Evolutionary conservation across 2,113 vertebrate species (phyloP).

Genomic region (Cairina moschata): DNA sequence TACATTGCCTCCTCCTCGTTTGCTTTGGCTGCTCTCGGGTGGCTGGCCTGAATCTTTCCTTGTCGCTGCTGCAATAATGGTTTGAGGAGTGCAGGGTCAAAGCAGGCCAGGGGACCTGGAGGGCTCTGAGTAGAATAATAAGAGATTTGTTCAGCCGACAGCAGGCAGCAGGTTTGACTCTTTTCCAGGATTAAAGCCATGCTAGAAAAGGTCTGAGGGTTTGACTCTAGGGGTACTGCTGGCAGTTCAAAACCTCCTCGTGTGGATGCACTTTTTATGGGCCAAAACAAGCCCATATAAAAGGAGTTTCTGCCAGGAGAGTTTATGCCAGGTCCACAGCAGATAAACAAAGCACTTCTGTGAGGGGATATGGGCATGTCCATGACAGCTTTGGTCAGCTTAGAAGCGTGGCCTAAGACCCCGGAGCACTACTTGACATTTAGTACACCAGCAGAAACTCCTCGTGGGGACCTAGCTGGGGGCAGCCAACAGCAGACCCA

Average conservation of each 20-base stretch:
- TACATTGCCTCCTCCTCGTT: not conserved
- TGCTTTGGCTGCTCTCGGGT: not conserved
- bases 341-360: not conserved
- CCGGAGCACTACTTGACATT: not conserved
- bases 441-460: not conserved
- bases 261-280: not conserved
- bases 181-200: not conserved
- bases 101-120: slow-evolving; percentile 38
- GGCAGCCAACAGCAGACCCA: not conserved
- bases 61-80: not conserved
- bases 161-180: slow-evolving; percentile 20
- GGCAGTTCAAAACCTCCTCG: not conserved
- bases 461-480: not conserved
- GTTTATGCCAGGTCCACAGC: not conserved
- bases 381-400: not conserved
- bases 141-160: slow-evolving; percentile 4
- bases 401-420: not conserved
- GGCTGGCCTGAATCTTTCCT: slow-evolving; percentile 20
- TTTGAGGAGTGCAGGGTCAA: not conserved
- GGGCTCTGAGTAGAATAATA: slow-evolving; percentile 17
- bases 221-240: not conserved
- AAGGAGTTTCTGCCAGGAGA: not conserved
- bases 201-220: slow-evolving; percentile 23
- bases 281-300: slow-evolving; percentile 24
- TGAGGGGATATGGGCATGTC: not conserved